These are phyloP conservation scores for Petrolisthes cinctipes DNA, from an alignment of 2,888 invertebrate genomes.

Conservation along the genomic window DNA sequence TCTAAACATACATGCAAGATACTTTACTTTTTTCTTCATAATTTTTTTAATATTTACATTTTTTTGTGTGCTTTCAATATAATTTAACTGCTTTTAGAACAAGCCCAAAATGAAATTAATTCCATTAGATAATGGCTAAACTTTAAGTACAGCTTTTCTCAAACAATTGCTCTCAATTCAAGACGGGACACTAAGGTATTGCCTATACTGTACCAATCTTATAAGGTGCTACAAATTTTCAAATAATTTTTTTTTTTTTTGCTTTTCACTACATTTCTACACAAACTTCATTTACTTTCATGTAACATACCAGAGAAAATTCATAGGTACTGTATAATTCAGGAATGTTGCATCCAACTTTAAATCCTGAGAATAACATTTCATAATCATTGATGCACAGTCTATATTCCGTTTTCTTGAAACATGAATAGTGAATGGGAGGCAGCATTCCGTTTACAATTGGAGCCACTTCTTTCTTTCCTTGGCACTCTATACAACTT, in stretches of 20 bases:
- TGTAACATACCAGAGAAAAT: conserved; percentile 17
- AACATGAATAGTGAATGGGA: conserved; percentile 27
- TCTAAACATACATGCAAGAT: conserved; percentile 54
- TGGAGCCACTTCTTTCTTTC: conserved; percentile 42
- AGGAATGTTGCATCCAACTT: conserved; percentile 48
- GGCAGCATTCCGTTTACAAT: conserved; percentile 25
- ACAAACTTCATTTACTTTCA: conserved; percentile 12
- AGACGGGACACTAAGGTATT: neutral
- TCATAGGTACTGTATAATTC: conserved; percentile 22
- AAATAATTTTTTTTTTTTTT: neutral
- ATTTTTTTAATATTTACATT: conserved; percentile 29
- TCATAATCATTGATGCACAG: conserved; percentile 14
- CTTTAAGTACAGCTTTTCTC: neutral
- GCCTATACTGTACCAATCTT: conserved; percentile 1
- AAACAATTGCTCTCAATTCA: neutral
- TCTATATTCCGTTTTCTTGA: neutral
- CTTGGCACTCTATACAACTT: conserved; percentile 55
- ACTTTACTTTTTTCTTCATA: conserved; percentile 33
- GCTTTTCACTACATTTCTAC: conserved; percentile 28
- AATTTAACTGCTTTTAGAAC: neutral
- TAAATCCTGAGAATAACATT: conserved; percentile 26
- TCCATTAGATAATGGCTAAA: conserved; percentile 7
- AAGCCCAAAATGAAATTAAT: neutral
- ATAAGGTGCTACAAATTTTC: conserved; percentile 2
- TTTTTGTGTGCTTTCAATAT: conserved; percentile 42